Base-by-base conservation (phyloP, 1,140 invertebrate species). In the Araneus ventricosus region DNA sequence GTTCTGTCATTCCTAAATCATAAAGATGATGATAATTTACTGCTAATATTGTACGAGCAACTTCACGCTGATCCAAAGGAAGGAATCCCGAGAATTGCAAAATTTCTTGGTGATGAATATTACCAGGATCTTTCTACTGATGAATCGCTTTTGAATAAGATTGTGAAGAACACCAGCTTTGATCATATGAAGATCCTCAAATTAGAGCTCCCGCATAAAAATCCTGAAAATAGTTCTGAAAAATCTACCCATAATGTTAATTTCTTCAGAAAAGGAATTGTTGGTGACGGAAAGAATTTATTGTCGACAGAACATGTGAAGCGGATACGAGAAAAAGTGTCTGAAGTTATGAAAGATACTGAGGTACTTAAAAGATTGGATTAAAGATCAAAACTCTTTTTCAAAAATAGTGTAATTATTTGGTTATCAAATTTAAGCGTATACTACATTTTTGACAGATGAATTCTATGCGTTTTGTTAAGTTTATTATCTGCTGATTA, bases 221-320 rank as follows among this genome's bases (percentile, higher is more conserved):
- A 57, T 0, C 7, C 17, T 17, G 20, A 37, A 8, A 20, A 45
- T 0, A 17, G 0, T 27, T n/a, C 86, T 39, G 37, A n/a, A 2
- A 37, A 4, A 14, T 14, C 39, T 1, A 6, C 4, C 14, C 82
- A 82, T 2, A 67, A 17, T 20, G 20, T 88, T 7, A 37, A 82
- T 59, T 90, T 93, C 34, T 90, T 93, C 52, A 20, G 93, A 39
- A 93, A 93, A 41, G 93, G 93, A 0, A 34, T 41, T 22, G 84
- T 93, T 57, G 91, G 91, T 0, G 91, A 93, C 34, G 82, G 91
- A 59, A 88, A 87, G 27, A 87, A 67, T 27, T 10, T 27, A 14
- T 27, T 91, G 34, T 39, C 89, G 0, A 2, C 45, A 57, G 79
- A 84, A 3, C 57, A 91, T 17, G 0, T 52, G 7, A 20, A 39